phyloP scores from a whole-genome alignment of 2,113 vertebrate genomes.

The Morone chrysops region DNA sequence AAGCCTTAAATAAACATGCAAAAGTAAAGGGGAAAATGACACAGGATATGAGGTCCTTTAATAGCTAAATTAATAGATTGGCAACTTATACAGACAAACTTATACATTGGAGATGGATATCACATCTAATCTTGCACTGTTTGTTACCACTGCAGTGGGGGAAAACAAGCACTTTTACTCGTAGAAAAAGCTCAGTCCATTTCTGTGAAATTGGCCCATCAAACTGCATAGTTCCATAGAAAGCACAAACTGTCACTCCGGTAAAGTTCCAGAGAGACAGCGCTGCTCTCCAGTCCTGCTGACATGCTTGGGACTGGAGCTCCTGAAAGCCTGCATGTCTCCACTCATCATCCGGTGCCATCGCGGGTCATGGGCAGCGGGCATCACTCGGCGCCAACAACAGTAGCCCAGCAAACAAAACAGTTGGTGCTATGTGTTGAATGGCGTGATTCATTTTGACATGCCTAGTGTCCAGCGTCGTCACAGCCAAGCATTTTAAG shows the following conservation, averaged over 20 bases:
- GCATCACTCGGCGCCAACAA: slow-evolving; percentile 58
- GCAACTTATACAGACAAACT: slow-evolving; percentile 8
- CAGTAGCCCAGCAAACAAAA: slow-evolving; percentile 47
- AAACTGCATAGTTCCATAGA: slow-evolving; percentile 42
- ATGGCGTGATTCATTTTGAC: slow-evolving; percentile 68
- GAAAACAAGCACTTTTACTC: neutral
- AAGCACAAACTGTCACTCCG: slow-evolving; percentile 47
- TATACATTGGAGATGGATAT: neutral
- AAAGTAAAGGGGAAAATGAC: slow-evolving; percentile 5
- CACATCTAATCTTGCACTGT: neutral
- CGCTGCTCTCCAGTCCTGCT: neutral
- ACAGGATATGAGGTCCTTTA: neutral
- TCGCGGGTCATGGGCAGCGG: slow-evolving; percentile 28
- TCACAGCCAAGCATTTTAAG: slow-evolving; percentile 51
- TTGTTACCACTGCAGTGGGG: neutral
- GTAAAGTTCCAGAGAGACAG: slow-evolving; percentile 27
- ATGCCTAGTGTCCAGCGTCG: slow-evolving; percentile 18
- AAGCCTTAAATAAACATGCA: neutral
- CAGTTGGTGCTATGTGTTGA: slow-evolving; percentile 59
- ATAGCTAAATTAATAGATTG: slow-evolving; percentile 2
- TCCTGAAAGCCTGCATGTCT: slow-evolving; percentile 35
- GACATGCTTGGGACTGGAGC: neutral
- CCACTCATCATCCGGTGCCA: slow-evolving; percentile 49
- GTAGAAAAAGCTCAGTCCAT: slow-evolving; percentile 6
- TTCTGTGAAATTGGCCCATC: slow-evolving; percentile 41